Conservation (phyloP, 2,888 invertebrate genomes). For the Bedellia somnulentella region DNA sequence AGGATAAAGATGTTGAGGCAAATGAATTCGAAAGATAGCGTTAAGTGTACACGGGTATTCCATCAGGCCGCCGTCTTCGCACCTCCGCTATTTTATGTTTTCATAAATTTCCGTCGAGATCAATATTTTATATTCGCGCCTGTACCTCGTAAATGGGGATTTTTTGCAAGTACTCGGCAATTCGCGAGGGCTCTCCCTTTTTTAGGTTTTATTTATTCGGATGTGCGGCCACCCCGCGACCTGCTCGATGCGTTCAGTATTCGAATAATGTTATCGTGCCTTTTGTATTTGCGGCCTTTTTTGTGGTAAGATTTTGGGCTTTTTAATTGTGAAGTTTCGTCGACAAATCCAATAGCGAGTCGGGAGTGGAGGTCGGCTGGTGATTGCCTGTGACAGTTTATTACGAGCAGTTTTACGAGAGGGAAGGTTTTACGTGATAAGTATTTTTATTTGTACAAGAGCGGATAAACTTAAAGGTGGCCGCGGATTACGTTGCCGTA, state of each 20-base stretch:
- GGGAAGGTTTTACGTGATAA: slow-evolving; percentile 31
- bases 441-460: slow-evolving; percentile 38
- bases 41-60: slow-evolving; percentile 29
- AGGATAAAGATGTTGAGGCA: slow-evolving; percentile 15
- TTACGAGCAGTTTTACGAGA: slow-evolving; percentile 17
- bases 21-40: slow-evolving; percentile 13
- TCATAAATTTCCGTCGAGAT: slow-evolving; percentile 52
- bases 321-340: not conserved
- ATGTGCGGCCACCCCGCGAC: slow-evolving; percentile 28
- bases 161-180: slow-evolving; percentile 16
- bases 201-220: slow-evolving; percentile 22
- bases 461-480: slow-evolving; percentile 22
- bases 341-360: slow-evolving; percentile 5
- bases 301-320: not conserved
- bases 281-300: slow-evolving; percentile 8
- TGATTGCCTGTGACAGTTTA: slow-evolving; percentile 29
- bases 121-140: slow-evolving; percentile 53
- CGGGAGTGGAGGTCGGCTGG: slow-evolving; percentile 14
- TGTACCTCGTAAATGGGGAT: slow-evolving; percentile 29
- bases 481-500: slow-evolving; percentile 21
- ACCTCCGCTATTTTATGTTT: slow-evolving; percentile 50
- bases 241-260: slow-evolving; percentile 45
- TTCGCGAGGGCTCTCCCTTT: slow-evolving; percentile 3
- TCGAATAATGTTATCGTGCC: slow-evolving; percentile 46
- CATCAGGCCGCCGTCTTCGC: slow-evolving; percentile 29